phyloP scores from a whole-genome alignment of 1,140 invertebrate genomes.

The Probaryconus sp. region DNA sequence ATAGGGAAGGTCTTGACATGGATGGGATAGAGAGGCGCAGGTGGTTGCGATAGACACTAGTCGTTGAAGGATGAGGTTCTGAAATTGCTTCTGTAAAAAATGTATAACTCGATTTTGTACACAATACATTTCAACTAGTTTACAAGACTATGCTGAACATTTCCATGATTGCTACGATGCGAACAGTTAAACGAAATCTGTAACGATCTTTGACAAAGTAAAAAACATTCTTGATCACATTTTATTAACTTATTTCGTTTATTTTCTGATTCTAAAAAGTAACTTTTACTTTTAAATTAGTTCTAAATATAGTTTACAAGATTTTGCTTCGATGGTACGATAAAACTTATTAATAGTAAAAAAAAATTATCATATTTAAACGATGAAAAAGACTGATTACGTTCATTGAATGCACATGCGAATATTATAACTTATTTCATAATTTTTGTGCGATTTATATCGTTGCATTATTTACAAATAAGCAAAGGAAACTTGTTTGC shows the following conservation, averaged over 20 bases:
- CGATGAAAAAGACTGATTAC: no score
- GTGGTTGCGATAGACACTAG: conserved; percentile 33
- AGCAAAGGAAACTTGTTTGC: conserved; percentile 13
- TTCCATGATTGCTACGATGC: conserved; percentile 14
- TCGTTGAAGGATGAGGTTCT: conserved; percentile 37
- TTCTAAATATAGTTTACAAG: no score
- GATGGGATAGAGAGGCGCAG: conserved; percentile 37
- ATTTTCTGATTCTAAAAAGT: conserved; percentile 25
- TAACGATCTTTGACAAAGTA: conserved; percentile 26
- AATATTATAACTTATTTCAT: not conserved
- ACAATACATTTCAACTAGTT: conserved; percentile 45
- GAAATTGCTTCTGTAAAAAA: conserved; percentile 61
- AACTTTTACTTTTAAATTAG: no score
- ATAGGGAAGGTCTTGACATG: conserved; percentile 38
- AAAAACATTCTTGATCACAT: conserved; percentile 14
- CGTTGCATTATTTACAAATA: conserved; percentile 23
- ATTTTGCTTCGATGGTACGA: no score
- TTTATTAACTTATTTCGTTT: conserved; percentile 14
- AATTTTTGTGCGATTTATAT: conserved; percentile 16
- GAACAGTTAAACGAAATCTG: conserved; percentile 20
- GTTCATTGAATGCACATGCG: no score
- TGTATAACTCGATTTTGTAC: conserved; percentile 57
- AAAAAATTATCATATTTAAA: no score
- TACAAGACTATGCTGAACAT: conserved; percentile 24
- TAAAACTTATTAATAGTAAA: no score